Evolutionary conservation across 2,797 vertebrate species (phyloP).

Genomic region (Dipus sagitta): DNA sequence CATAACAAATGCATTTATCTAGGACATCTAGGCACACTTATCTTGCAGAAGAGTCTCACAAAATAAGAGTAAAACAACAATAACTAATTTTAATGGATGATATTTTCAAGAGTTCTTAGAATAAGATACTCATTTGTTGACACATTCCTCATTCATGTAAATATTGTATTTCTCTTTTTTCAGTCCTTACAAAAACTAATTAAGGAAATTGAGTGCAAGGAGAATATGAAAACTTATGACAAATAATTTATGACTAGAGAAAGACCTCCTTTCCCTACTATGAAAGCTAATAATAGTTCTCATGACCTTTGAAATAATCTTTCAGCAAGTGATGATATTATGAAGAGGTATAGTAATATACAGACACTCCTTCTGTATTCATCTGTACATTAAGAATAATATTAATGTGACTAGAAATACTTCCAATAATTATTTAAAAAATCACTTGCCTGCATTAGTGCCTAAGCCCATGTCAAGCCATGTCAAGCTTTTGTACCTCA

Average conservation of each 20-base stretch:
- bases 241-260: background rate
- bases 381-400: background rate
- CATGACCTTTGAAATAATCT: background rate
- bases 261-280: background rate
- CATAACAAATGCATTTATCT: conserved; percentile 59
- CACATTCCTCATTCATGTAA: background rate
- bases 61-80: conserved; percentile 56
- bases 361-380: background rate
- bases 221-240: background rate
- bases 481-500: background rate
- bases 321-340: background rate
- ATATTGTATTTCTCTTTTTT: background rate
- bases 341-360: background rate
- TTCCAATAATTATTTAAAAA: background rate
- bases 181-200: background rate
- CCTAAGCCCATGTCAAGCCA: background rate
- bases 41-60: conserved; percentile 24
- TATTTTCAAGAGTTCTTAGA: conserved; percentile 57
- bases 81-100: conserved; percentile 36
- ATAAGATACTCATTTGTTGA: conserved; percentile 11
- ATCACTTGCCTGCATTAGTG: background rate
- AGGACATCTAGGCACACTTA: conserved; percentile 1
- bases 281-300: background rate
- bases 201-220: conserved; percentile 15
- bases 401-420: background rate